Base-by-base conservation (phyloP, 2,797 vertebrate genomes). In the Halcyon smyrnensis region DNA sequence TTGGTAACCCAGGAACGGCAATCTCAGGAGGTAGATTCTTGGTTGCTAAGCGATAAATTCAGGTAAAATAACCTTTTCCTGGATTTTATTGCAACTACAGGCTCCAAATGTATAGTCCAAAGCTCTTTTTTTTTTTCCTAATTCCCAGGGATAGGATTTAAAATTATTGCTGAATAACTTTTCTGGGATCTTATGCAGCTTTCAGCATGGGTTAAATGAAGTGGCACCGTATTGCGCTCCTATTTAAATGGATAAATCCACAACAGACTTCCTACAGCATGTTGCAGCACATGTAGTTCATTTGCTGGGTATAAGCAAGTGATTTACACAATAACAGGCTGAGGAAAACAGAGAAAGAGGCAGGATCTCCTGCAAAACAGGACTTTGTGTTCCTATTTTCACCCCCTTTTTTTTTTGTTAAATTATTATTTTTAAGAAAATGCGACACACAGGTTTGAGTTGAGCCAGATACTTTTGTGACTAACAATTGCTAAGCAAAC, bases 31-130 rank as follows among this genome's bases (percentile, higher is more conserved):
- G 95, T 95, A 93, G 87, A 90, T 82, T 95, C 84, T 90, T 97
- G 96, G 97, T 97, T 98, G 97, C 97, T 98, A 98, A 97, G 97
- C 78, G 90, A 97, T 97, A 96, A 87, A 97, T 97, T 97, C 97
- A 98, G 97, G 97, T 97, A 96, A 97, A 97, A 97, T 89, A 95
- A 95, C 74, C 85, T 92, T 96, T 96, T 77, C 78, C 69, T 95
- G 82, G 45, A 59, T 97, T 95, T 97, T 90, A 95, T 65, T 69
- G 19, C 73, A 89, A 92, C 76, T 84, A 85, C 79, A 80, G 76
- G 39, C 84, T 96, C 60, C 60, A 81, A 62, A 56, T 87, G 71
- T 73, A 95, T 15, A 84, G 91, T 73, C 75, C 25, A 63, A 75
- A 46, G 48, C 13, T 28, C 46, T 65, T 24, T 18, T 25, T 15